Evolutionary conservation across 2,888 invertebrate genomes (phyloP).

Genomic region (Andrena marginata): DNA sequence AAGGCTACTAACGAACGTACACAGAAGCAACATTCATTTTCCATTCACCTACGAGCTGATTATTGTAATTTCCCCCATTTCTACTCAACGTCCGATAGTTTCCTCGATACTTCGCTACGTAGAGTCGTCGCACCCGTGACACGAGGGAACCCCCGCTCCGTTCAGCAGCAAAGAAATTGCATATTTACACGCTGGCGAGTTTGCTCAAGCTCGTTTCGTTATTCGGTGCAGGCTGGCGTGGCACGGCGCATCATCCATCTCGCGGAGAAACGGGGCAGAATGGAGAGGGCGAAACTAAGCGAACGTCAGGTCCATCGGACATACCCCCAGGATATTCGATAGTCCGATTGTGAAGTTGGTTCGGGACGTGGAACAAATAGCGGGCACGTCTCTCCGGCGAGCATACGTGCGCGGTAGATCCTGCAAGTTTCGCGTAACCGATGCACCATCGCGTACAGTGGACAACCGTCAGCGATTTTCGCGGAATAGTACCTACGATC

Average conservation of each 20-base stretch:
- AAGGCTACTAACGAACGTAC: too few species aligned
- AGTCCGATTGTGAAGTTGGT: conserved; percentile 49
- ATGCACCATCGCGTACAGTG: background rate
- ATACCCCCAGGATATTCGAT: conserved; percentile 69
- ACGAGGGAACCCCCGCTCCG: background rate
- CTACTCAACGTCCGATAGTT: background rate
- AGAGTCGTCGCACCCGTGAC: background rate
- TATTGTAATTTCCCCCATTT: too few species aligned
- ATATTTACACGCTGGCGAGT: conserved; percentile 8
- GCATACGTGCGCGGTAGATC: conserved; percentile 6
- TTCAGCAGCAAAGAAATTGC: background rate
- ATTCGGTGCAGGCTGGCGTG: conserved; percentile 10
- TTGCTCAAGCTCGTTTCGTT: conserved; percentile 31
- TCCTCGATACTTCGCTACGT: conserved; percentile 6
- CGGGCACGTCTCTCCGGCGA: conserved; percentile 16
- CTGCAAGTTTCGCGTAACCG: conserved; percentile 10
- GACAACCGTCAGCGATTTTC: conserved; percentile 25
- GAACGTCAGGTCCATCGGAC: conserved; percentile 65
- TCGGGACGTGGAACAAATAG: conserved; percentile 53
- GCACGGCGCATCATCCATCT: conserved; percentile 45
- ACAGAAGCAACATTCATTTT: too few species aligned
- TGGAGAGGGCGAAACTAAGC: conserved; percentile 53
- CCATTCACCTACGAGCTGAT: too few species aligned
- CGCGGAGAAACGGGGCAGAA: conserved; percentile 34
- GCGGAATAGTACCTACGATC: background rate